Conservation (phyloP, 2,797 vertebrate genomes). For the Spinibarbus caldwelli region DNA sequence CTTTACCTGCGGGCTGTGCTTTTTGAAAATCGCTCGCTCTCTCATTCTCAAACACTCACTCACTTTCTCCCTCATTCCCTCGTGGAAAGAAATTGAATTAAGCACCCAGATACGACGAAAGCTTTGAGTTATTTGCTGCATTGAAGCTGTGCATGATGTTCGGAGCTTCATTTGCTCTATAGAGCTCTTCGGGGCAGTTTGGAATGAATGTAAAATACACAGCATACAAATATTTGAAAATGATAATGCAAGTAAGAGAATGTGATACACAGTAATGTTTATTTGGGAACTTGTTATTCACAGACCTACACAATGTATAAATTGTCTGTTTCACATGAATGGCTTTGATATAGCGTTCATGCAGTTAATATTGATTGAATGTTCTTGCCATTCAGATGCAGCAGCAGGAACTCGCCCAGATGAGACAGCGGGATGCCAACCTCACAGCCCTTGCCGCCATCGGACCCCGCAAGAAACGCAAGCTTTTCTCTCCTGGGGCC, state of each 20-base stretch:
- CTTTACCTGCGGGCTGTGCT: slow-evolving; percentile 60
- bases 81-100: slow-evolving; percentile 59
- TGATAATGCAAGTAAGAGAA: slow-evolving; percentile 24
- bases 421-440: slow-evolving; percentile 95
- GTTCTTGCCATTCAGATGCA: slow-evolving; percentile 84
- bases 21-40: slow-evolving; percentile 49
- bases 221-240: slow-evolving; percentile 39
- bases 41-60: slow-evolving; percentile 46
- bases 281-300: slow-evolving; percentile 26
- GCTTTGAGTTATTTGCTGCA: slow-evolving; percentile 54
- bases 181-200: slow-evolving; percentile 32
- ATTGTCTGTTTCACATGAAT: not conserved
- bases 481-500: slow-evolving; percentile 85
- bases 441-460: slow-evolving; percentile 93
- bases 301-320: slow-evolving; percentile 8
- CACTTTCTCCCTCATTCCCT: slow-evolving; percentile 48
- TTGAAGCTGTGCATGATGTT: slow-evolving; percentile 40
- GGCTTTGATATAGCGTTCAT: not conserved
- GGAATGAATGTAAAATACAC: slow-evolving; percentile 46
- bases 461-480: slow-evolving; percentile 92
- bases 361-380: slow-evolving; percentile 22
- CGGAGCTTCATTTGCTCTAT: slow-evolving; percentile 41
- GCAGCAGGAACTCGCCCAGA: slow-evolving; percentile 93
- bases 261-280: slow-evolving; percentile 30
- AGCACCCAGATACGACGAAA: slow-evolving; percentile 52